Conservation (phyloP, 2,113 vertebrate genomes). For the Gymnocephalus cernua region DNA sequence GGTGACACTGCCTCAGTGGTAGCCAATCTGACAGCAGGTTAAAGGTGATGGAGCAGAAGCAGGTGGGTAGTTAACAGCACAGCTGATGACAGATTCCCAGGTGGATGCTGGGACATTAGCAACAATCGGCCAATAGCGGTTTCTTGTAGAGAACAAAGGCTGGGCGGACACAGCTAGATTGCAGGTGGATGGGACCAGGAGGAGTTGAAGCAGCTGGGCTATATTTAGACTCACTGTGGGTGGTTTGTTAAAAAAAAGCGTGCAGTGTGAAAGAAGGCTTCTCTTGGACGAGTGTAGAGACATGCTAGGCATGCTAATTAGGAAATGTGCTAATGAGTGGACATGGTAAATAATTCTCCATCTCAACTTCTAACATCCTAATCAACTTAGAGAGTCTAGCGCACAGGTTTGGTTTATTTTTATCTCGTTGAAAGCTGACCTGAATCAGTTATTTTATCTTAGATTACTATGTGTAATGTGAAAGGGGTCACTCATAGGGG, state of each 20-base stretch:
- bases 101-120: slow-evolving; percentile 58
- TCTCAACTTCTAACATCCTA: slow-evolving; percentile 7
- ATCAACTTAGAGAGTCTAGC: not conserved
- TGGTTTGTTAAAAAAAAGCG: slow-evolving; percentile 26
- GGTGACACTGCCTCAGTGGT: slow-evolving; percentile 49
- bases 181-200: slow-evolving; percentile 54
- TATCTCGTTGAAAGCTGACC: not conserved
- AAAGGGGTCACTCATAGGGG: not conserved
- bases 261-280: slow-evolving; percentile 14
- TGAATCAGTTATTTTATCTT: not conserved
- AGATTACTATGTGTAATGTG: not conserved
- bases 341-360: not conserved
- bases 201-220: slow-evolving; percentile 64
- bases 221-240: slow-evolving; percentile 68
- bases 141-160: slow-evolving; percentile 55
- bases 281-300: slow-evolving; percentile 20
- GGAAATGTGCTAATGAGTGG: slow-evolving; percentile 22
- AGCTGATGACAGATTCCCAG: slow-evolving; percentile 68
- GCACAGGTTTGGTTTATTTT: not conserved
- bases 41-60: slow-evolving; percentile 66
- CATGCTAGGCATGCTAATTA: slow-evolving; percentile 42
- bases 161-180: slow-evolving; percentile 27
- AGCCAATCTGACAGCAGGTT: slow-evolving; percentile 70
- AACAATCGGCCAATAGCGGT: slow-evolving; percentile 13
- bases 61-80: slow-evolving; percentile 66